Evolutionary conservation across 2,113 vertebrate species (phyloP).

Genomic region (Todiramphus saurophagus): DNA sequence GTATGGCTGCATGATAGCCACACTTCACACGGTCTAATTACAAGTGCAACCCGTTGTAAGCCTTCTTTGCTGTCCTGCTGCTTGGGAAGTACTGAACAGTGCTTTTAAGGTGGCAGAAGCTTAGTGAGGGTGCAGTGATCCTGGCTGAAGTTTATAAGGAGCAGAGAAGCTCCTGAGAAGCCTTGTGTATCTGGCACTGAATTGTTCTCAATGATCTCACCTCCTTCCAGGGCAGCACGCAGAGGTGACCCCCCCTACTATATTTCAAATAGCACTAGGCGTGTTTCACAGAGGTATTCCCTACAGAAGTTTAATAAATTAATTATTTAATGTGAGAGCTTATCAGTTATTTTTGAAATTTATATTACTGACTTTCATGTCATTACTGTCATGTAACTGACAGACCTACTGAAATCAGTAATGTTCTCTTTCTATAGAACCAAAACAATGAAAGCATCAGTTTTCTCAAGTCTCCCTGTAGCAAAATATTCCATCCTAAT

Average conservation of each 20-base stretch:
- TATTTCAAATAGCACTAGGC: neutral
- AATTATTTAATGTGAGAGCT: neutral
- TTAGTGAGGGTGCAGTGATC: neutral
- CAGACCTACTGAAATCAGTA: neutral
- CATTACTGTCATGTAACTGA: neutral
- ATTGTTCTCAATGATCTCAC: rapidly evolving
- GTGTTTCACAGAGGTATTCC: neutral
- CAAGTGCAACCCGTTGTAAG: neutral
- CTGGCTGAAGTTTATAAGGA: neutral
- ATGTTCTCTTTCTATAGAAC: neutral
- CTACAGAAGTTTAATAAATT: neutral
- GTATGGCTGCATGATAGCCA: rapidly evolving
- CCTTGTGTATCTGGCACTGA: neutral
- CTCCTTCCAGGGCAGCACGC: neutral
- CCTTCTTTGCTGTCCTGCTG: neutral
- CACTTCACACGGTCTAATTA: neutral
- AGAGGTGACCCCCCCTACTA: neutral
- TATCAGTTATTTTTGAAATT: neutral
- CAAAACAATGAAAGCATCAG: neutral
- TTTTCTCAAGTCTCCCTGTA: neutral
- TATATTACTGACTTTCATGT: neutral
- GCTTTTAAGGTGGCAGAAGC: neutral
- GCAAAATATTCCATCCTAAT: neutral
- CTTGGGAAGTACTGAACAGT: neutral
- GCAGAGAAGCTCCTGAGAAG: neutral